These are phyloP conservation scores for Atlantisia rogersi DNA, from an alignment of 2,113 vertebrate genomes.

Conservation along the genomic window DNA sequence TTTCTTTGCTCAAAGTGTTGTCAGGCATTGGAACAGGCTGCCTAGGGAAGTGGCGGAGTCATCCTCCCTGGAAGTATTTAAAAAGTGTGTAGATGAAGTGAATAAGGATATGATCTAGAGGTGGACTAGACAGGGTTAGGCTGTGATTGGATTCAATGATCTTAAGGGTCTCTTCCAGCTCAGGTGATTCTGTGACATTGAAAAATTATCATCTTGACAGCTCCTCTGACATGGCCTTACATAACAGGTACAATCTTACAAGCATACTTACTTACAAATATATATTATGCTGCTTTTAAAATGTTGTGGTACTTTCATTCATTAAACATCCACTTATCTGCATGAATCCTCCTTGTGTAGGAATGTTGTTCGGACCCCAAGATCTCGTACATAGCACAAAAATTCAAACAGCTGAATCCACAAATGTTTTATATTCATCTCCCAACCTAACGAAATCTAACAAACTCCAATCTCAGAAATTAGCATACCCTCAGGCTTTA, in stretches of 20 bases:
- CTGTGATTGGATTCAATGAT: no score
- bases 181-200: no score
- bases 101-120: no score
- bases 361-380: background rate
- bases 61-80: no score
- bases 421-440: background rate
- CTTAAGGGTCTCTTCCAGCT: no score
- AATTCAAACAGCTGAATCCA: background rate
- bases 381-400: background rate
- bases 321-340: background rate
- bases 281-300: background rate
- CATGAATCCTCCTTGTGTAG: background rate
- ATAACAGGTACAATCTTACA: background rate
- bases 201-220: background rate
- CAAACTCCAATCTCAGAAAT: background rate
- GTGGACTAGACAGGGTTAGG: no score
- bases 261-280: background rate
- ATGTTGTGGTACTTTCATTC: background rate
- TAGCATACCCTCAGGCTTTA: background rate
- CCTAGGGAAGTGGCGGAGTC: no score
- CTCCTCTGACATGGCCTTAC: background rate
- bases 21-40: no score
- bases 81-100: no score
- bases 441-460: background rate
- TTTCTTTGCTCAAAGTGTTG: no score